Conservation (phyloP, 1,140 invertebrate genomes). For the Bacillus rossius region DNA sequence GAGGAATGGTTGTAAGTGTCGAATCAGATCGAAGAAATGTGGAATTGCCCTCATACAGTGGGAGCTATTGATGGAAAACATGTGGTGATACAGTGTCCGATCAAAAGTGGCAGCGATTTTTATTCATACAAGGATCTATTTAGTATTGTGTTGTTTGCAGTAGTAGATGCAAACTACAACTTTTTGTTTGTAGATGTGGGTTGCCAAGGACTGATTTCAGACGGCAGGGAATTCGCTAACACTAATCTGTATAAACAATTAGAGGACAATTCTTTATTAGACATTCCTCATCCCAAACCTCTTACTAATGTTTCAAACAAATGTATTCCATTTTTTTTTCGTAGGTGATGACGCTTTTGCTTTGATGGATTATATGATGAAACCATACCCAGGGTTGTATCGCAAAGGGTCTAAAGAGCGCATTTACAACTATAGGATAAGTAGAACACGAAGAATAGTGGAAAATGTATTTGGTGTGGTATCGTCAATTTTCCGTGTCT, state of each 20-base stretch:
- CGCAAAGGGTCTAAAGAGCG: conserved; percentile 31
- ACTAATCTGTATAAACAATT: conserved; percentile 22
- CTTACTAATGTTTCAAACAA: conserved; percentile 18
- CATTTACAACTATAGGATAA: conserved; percentile 39
- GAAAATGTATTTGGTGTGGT: conserved; percentile 51
- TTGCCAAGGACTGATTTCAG: conserved; percentile 25
- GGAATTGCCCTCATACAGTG: no score
- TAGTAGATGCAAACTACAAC: no score
- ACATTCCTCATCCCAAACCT: conserved; percentile 26
- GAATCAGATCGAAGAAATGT: no score
- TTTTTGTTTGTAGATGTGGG: no score
- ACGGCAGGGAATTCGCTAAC: conserved; percentile 37
- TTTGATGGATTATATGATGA: conserved; percentile 39
- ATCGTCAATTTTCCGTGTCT: conserved; percentile 33
- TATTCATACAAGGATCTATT: no score
- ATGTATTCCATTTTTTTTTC: conserved; percentile 26
- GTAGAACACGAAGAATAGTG: conserved; percentile 36
- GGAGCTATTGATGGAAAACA: no score
- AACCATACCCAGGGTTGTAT: conserved; percentile 40
- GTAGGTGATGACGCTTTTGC: conserved; percentile 47
- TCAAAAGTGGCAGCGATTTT: no score
- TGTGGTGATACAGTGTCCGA: no score
- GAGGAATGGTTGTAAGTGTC: no score
- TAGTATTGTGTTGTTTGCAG: no score
- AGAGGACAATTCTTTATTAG: conserved; percentile 23